Conservation (phyloP, 2,888 invertebrate species). For the Scaptomyza polygonia region DNA sequence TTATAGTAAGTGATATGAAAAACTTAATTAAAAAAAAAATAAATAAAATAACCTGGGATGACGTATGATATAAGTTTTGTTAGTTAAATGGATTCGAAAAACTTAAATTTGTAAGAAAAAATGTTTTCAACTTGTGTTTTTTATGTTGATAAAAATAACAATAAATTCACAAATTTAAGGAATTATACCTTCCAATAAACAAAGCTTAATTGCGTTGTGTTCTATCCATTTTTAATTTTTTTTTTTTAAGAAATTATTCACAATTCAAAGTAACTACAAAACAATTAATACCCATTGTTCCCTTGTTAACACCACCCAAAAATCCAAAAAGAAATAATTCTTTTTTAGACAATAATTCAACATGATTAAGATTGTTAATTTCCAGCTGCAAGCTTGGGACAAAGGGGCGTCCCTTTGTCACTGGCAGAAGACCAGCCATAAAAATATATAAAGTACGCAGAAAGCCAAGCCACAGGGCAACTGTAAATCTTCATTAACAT, state of each 20-base stretch:
- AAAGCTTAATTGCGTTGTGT: too few species aligned
- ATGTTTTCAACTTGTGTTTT: too few species aligned
- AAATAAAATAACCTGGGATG: background rate
- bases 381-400: background rate
- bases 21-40: background rate
- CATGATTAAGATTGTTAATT: conserved; percentile 19
- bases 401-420: too few species aligned
- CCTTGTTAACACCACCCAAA: background rate
- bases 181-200: too few species aligned
- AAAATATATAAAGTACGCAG: conserved; percentile 21
- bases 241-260: too few species aligned
- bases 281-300: conserved; percentile 1
- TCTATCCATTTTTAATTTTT: too few species aligned
- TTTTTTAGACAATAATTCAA: conserved; percentile 29
- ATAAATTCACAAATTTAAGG: too few species aligned
- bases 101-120: too few species aligned
- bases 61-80: too few species aligned
- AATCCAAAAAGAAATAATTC: conserved; percentile 6
- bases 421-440: conserved; percentile 31
- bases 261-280: too few species aligned
- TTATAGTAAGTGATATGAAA: background rate
- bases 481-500: conserved; percentile 64
- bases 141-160: too few species aligned
- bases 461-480: conserved; percentile 13
- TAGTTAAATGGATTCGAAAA: too few species aligned